Conservation (phyloP, 1,140 invertebrate genomes). For the Sycophaga agraensis region DNA sequence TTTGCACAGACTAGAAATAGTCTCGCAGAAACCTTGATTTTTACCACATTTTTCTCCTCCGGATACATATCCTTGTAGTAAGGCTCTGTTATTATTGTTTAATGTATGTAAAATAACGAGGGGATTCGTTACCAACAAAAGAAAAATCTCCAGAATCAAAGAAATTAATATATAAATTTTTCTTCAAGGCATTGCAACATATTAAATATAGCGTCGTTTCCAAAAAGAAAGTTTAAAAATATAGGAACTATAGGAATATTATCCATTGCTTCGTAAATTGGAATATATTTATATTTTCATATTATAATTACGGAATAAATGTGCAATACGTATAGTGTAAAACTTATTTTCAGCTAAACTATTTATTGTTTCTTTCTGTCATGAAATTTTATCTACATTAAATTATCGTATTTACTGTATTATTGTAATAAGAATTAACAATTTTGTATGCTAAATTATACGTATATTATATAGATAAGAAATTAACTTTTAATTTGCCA, state of each 20-base stretch:
- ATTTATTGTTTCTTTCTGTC: no score
- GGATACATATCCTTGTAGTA: neutral
- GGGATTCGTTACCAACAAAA: neutral
- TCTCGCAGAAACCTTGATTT: slow-evolving; percentile 1
- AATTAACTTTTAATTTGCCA: no score
- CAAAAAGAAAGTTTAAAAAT: neutral
- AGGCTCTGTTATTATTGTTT: neutral
- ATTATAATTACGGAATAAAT: neutral
- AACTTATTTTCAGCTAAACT: no score
- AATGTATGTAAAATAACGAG: neutral
- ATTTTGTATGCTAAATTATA: no score
- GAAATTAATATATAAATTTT: neutral
- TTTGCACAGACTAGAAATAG: no score
- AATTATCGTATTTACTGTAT: no score
- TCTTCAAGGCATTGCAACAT: neutral
- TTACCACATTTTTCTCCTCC: neutral
- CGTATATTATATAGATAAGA: no score
- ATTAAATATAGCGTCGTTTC: neutral
- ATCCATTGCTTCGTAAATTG: neutral
- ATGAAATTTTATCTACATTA: neutral
- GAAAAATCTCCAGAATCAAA: neutral
- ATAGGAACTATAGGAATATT: neutral
- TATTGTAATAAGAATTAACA: no score
- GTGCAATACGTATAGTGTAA: no score
- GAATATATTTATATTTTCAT: neutral